Percentiles rank a stretch among this genome's conserved stretches.
Evolutionary conservation across 2,797 vertebrate genomes (phyloP).

Genomic region (Tinamus major): DNA sequence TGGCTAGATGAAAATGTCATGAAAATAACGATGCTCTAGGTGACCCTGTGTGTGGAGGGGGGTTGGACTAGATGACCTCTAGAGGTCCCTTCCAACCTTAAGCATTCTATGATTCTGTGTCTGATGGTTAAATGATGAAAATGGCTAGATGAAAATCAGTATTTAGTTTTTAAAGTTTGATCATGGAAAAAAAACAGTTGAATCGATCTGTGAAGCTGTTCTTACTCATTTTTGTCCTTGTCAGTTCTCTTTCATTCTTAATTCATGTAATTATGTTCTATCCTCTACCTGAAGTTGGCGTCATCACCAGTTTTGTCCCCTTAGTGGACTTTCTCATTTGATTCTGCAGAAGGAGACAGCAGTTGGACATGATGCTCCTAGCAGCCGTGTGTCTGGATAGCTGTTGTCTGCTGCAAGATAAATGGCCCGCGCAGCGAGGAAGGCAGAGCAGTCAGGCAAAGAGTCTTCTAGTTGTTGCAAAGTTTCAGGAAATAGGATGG

Average conservation of each 20-base stretch:
- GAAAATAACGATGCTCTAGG: too few relatives aligned
- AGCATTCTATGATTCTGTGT: too few relatives aligned
- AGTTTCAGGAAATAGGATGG: neutral
- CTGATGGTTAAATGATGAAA: too few relatives aligned
- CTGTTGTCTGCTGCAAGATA: slow-evolving; percentile 2
- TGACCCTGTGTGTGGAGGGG: too few relatives aligned
- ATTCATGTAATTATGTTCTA: neutral
- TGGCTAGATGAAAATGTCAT: neutral
- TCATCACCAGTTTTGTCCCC: neutral
- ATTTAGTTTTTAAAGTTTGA: neutral
- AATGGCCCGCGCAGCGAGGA: neutral
- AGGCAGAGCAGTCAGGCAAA: slow-evolving; percentile 11
- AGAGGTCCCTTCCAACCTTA: too few relatives aligned
- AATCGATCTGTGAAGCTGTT: neutral
- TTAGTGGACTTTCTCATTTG: neutral
- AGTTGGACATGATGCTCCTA: neutral
- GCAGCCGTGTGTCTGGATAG: neutral
- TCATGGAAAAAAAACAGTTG: neutral
- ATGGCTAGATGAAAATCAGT: neutral
- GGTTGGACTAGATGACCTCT: too few relatives aligned
- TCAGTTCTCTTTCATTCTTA: neutral
- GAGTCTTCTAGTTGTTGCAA: neutral
- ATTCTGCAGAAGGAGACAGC: neutral
- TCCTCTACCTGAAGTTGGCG: neutral
- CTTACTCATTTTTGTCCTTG: neutral